Conservation (phyloP, 1,140 invertebrate species). For the Leptonema lineaticorne region DNA sequence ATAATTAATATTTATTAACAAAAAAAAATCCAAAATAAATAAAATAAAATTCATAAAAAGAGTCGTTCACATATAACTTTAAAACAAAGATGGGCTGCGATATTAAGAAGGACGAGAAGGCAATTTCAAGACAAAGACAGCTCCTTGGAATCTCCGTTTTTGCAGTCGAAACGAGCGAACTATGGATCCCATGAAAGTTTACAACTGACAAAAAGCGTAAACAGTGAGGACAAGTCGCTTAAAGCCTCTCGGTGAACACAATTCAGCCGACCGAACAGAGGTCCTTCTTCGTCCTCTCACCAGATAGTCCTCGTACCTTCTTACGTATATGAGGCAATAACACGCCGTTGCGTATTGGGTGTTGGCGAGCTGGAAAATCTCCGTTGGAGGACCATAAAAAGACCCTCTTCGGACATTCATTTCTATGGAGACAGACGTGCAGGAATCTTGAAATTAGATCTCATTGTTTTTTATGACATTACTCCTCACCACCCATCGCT, state of each 20-base stretch:
- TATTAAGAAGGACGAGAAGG: too few relatives aligned
- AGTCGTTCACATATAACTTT: too few relatives aligned
- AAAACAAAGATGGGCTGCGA: too few relatives aligned
- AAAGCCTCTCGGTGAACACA: background rate
- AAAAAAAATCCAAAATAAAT: too few relatives aligned
- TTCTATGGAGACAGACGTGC: conserved; percentile 37
- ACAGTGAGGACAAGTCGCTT: background rate
- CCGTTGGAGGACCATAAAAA: conserved; percentile 34
- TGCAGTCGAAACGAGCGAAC: too few relatives aligned
- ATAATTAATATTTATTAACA: too few relatives aligned
- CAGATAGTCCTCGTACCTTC: background rate
- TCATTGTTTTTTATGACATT: conserved; percentile 39
- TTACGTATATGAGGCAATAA: background rate
- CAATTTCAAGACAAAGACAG: too few relatives aligned
- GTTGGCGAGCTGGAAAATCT: conserved; percentile 14
- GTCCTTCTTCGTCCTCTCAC: too few relatives aligned
- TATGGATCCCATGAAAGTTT: background rate
- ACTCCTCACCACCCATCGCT: background rate
- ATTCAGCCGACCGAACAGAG: too few relatives aligned
- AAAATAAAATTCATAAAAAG: too few relatives aligned
- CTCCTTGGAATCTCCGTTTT: too few relatives aligned
- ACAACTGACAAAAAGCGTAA: conserved; percentile 1
- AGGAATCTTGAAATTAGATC: conserved; percentile 41
- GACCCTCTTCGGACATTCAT: conserved; percentile 35
- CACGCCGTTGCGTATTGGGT: background rate